Evolutionary conservation across 2,797 vertebrate genomes (phyloP), one percentile per base, ranked within the genome.

Genomic region (Anabas testudineus): DNA sequence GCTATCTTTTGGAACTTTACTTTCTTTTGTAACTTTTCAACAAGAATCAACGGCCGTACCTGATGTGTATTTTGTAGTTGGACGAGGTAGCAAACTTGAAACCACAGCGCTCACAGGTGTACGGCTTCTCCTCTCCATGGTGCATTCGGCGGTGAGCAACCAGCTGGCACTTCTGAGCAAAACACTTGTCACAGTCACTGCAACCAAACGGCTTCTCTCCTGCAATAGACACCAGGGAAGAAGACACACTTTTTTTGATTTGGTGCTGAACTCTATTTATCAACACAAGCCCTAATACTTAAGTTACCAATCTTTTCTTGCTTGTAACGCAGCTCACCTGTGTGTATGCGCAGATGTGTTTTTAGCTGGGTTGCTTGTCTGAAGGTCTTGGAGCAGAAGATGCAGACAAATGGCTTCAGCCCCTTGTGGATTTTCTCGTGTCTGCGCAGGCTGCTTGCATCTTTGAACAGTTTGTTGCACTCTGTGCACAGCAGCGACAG

Each of bases 341-440:
- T 99, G 91, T 99, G 98, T 32, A 97, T 97, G 79, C 98, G 96
- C 86, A 99, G 95, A 81, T 99, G 98, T 0, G 97, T 99, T 88
- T 99, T 99, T 85, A 99, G 92, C 91, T 99, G 98, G 19, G 98
- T 99, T 18, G 96, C 97, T 77, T 99, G 98, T 16, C 97, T 96
- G 93, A 99, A 99, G 0, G 95, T 96, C 66, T 98, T 97, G 45
- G 95, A 96, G 76, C 98, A 99, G 53, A 99, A 96, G 89, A 97
- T 96, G 85, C 98, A 99, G 82, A 95, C 92, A 0, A 98, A 99
- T 0, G 98, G 98, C 61, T 99, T 99, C 74, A 99, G 94, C 2
- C 98, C 98, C 71, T 97, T 96, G 90, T 99, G 98, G 90, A 99
- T 99, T 58, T 97, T 95, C 96, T 97, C 97, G 87, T 99, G 98